phyloP scores from a whole-genome alignment of 2,888 invertebrate species.

The Heliconius ismenius region DNA sequence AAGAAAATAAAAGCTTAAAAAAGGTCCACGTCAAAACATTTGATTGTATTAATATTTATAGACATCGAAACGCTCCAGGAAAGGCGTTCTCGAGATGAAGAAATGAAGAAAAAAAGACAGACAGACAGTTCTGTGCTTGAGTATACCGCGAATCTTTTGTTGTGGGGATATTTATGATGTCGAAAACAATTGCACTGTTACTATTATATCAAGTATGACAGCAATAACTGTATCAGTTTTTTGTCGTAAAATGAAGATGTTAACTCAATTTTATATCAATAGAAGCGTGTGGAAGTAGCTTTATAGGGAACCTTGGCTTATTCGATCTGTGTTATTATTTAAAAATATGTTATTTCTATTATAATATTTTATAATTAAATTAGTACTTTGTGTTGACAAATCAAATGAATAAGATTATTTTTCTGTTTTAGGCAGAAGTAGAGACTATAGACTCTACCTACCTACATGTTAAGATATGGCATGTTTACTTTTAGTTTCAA shows the following conservation, averaged over 20 bases:
- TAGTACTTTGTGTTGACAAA: neutral
- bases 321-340: neutral
- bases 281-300: conserved; percentile 48
- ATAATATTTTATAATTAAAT: neutral
- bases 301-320: conserved; percentile 14
- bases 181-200: conserved; percentile 80
- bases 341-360: conserved; percentile 4
- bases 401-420: neutral
- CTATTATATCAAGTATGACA: conserved; percentile 79
- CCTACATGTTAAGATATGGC: too few species aligned
- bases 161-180: conserved; percentile 78
- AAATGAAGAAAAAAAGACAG: conserved; percentile 72
- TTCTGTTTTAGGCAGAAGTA: too few species aligned
- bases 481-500: too few species aligned
- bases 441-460: too few species aligned
- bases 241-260: conserved; percentile 69
- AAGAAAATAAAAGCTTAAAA: conserved; percentile 80
- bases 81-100: conserved; percentile 62
- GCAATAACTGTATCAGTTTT: conserved; percentile 77
- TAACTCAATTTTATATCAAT: conserved; percentile 59
- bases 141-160: conserved; percentile 81
- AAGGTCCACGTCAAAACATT: conserved; percentile 82
- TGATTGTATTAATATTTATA: conserved; percentile 83
- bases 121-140: conserved; percentile 81
- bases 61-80: conserved; percentile 77